These are phyloP conservation scores for Drosophila kanekoi DNA, from an alignment of 2,888 invertebrate species.

Conservation along the genomic window DNA sequence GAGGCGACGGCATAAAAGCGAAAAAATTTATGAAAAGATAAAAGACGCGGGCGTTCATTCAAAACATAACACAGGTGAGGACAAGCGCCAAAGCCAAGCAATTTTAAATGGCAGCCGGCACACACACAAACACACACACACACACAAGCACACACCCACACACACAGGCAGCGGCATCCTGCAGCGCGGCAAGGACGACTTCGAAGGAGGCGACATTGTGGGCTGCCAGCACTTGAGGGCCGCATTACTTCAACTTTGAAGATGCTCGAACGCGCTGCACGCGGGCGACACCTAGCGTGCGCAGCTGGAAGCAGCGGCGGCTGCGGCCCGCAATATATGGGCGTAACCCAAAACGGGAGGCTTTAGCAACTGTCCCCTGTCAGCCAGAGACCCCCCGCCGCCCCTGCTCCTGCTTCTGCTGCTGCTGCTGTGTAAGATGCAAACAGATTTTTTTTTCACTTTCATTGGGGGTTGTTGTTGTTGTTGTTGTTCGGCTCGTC, in stretches of 20 bases:
- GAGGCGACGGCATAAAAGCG: slow-evolving; percentile 48
- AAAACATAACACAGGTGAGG: slow-evolving; percentile 79
- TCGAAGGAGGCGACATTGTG: slow-evolving; percentile 19
- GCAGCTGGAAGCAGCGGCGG: slow-evolving; percentile 67
- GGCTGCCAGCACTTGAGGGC: slow-evolving; percentile 74
- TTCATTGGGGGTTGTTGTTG: slow-evolving; percentile 58
- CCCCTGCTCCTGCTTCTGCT: slow-evolving; percentile 5
- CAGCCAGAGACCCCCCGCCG: slow-evolving; percentile 4
- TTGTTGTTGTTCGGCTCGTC: slow-evolving; percentile 42
- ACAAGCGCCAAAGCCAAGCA: slow-evolving; percentile 75
- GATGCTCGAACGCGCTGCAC: slow-evolving; percentile 74
- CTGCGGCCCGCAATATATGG: not conserved
- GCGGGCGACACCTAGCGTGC: slow-evolving; percentile 79
- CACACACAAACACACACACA: slow-evolving; percentile 12
- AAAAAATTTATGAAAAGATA: slow-evolving; percentile 75
- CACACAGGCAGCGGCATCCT: slow-evolving; percentile 16
- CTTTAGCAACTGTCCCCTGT: slow-evolving; percentile 9
- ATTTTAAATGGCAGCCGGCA: slow-evolving; percentile 74
- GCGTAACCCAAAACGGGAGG: slow-evolving; percentile 29
- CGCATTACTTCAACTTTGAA: slow-evolving; percentile 81
- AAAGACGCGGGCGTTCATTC: slow-evolving; percentile 79
- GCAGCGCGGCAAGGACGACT: slow-evolving; percentile 45
- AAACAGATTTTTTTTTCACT: slow-evolving; percentile 77
- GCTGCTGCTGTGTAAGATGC: slow-evolving; percentile 62
- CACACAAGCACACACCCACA: slow-evolving; percentile 2